Conservation (phyloP, 2,797 vertebrate genomes). For the Hafferia zeledoni region DNA sequence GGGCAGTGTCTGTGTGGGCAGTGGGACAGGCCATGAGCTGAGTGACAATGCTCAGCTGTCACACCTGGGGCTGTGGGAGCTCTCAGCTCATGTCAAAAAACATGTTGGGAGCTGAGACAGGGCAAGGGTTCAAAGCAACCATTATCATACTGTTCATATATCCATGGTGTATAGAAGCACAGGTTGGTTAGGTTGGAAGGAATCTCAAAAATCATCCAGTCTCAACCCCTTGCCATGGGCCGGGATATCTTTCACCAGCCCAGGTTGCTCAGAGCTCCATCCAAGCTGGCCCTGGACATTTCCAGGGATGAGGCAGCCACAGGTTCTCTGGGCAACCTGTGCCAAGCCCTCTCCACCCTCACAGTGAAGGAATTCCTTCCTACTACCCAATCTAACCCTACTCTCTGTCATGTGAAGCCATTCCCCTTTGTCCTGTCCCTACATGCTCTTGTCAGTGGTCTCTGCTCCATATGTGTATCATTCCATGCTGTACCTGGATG, state of each 20-base stretch:
- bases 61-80: not conserved
- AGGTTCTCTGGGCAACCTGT: not conserved
- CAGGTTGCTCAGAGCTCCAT: not conserved
- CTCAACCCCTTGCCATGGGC: not conserved
- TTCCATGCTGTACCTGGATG: no score
- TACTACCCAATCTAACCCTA: rapidly evolving
- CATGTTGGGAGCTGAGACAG: not conserved
- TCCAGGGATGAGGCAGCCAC: not conserved
- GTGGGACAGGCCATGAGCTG: not conserved
- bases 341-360: rapidly evolving
- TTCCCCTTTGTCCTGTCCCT: not conserved
- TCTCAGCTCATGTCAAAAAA: not conserved
- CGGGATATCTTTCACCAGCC: not conserved
- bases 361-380: rapidly evolving
- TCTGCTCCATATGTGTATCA: not conserved
- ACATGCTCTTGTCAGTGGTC: not conserved
- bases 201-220: not conserved
- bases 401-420: not conserved
- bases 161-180: rapidly evolving
- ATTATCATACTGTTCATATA: not conserved
- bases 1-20: not conserved
- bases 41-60: not conserved
- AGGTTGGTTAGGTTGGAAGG: not conserved
- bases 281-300: rapidly evolving
- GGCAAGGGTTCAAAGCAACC: not conserved